These are phyloP conservation scores for Eptatretus atami DNA, from an alignment of 2,797 vertebrate species.

Conservation along the genomic window DNA sequence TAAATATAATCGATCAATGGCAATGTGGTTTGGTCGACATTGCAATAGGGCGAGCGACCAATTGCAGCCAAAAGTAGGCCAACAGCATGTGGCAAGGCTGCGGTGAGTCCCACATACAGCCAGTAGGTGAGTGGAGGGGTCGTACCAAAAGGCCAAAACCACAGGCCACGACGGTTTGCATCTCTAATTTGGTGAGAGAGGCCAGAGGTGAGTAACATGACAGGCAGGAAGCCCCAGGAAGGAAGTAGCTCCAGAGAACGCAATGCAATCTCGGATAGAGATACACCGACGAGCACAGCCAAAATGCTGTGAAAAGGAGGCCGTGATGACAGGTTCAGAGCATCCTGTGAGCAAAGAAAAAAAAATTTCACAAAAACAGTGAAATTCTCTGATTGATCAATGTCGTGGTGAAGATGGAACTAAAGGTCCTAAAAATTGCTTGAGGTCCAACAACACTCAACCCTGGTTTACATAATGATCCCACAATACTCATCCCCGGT, in stretches of 20 bases:
- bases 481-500: too few relatives aligned
- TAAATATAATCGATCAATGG: too few relatives aligned
- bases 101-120: conserved; percentile 54
- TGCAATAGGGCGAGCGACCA: neutral
- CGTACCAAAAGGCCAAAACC: conserved; percentile 69
- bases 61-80: neutral
- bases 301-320: conserved; percentile 73
- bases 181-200: conserved; percentile 68
- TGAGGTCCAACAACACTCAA: too few relatives aligned
- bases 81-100: conserved; percentile 36
- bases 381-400: too few relatives aligned
- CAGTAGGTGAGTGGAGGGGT: conserved; percentile 61
- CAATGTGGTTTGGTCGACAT: too few relatives aligned
- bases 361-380: too few relatives aligned
- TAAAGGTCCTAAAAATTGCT: too few relatives aligned
- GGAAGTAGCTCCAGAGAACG: conserved; percentile 52
- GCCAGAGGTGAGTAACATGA: conserved; percentile 77
- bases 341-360: neutral
- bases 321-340: conserved; percentile 11
- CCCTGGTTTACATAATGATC: too few relatives aligned
- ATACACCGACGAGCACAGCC: conserved; percentile 37
- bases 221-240: conserved; percentile 71
- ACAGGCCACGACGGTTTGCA: conserved; percentile 53
- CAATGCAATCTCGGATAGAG: conserved; percentile 44
- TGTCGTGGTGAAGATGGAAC: too few relatives aligned